Evolutionary conservation across 2,888 invertebrate genomes (phyloP), one percentile per base, ranked within the genome.

Genomic region (Pimpla rufipes): DNA sequence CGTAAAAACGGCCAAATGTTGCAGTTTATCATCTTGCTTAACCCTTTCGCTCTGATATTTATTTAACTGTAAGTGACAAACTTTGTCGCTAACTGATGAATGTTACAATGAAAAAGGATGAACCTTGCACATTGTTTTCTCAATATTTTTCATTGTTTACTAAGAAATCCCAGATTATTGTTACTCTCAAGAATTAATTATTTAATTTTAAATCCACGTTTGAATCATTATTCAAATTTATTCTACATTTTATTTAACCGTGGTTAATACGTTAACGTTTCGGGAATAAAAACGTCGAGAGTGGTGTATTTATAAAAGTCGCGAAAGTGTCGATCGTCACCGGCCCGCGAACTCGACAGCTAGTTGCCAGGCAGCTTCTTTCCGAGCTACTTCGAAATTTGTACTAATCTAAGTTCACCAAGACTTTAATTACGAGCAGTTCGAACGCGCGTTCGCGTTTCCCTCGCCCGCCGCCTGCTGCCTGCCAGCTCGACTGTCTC

Each of bases 401-500:
- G 83, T 89, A 81, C 79, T 88, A 90, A 92, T 90, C 88, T 89
- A 91, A 91, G 88, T 90, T 91, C 87, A 81, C 86, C 84, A 80
- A 84, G 89, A 89, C 90, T 92, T 90, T 91, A 90, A 91, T 90
- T 90, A 90, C 89, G 84, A 85, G 77, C 83, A 78, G 76, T 64
- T 77, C 73, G 45, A 37, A 57, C 42, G 66, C 29, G 52, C 42
- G 21, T 13, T 35, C 50, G 35, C 29, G 18, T 35, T 67, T 18
- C 45, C 23, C 67, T 62, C 66, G n/a, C 11, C 11, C 50, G 57
- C 5, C 37, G 59, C 66, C 73, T 16, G 35, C 37, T 67, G 67
- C 47, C 59, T 50, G 68, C 50, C 47, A 47, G 18, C 21, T 57
- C 50, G 52, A 21, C 52, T 55, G 55, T 73, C 73, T 62, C 62